phyloP scores from a whole-genome alignment of 2,113 vertebrate species.

The Xenopus tropicalis region UCB_Xtro_10.0 CM004451.2:57692001-57692500 shows the following conservation, averaged over 20 bases:
- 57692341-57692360: too few relatives aligned
- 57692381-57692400: not conserved
- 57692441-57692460: not conserved
- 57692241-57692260: too few relatives aligned
- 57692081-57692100: not conserved
- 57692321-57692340: too few relatives aligned
- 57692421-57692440: not conserved
- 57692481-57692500: too few relatives aligned
- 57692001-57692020: slow-evolving; percentile 70
- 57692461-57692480: not conserved
- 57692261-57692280: too few relatives aligned
- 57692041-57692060: not conserved
- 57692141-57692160: slow-evolving; percentile 3
- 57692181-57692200: not conserved
- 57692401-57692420: not conserved
- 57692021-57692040: slow-evolving; percentile 20
- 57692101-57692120: not conserved
- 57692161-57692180: slow-evolving; percentile 6
- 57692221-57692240: too few relatives aligned
- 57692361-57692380: not conserved
- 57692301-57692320: too few relatives aligned
- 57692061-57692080: slow-evolving; percentile 4
- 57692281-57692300: too few relatives aligned
- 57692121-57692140: not conserved
- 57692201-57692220: not conserved